These are phyloP conservation scores for Onthophagus sagittarius DNA, from an alignment of 2,888 invertebrate species.

Conservation along the genomic window DNA sequence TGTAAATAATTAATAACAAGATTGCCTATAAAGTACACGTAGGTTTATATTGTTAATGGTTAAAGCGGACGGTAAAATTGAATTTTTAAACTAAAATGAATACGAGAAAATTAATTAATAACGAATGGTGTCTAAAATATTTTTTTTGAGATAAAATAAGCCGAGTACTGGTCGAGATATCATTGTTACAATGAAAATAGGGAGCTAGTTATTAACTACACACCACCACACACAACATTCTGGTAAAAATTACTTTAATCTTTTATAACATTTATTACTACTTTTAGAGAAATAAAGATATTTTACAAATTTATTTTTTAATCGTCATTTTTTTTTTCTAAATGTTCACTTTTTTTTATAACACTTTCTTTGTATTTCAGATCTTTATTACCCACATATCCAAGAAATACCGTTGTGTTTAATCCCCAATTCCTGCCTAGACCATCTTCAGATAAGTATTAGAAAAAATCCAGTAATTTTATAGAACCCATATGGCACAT, in stretches of 20 bases:
- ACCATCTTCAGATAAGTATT: no score
- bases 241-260: slow-evolving; percentile 26
- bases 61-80: slow-evolving; percentile 4
- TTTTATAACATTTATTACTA: slow-evolving; percentile 27
- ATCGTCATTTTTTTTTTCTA: not conserved
- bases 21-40: slow-evolving; percentile 19
- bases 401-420: no score
- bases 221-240: slow-evolving; percentile 23
- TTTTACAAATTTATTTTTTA: slow-evolving; percentile 22
- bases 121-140: not conserved
- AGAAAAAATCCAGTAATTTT: no score
- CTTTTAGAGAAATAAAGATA: slow-evolving; percentile 27
- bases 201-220: slow-evolving; percentile 22
- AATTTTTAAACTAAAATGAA: not conserved
- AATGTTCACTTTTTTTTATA: no score
- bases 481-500: no score
- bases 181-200: slow-evolving; percentile 20
- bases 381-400: no score
- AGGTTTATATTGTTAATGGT: slow-evolving; percentile 15
- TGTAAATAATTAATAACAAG: slow-evolving; percentile 23
- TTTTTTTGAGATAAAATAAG: not conserved
- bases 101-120: slow-evolving; percentile 4
- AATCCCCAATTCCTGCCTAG: no score
- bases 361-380: no score
- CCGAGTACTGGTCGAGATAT: slow-evolving; percentile 15